Conservation (phyloP, 2,113 vertebrate genomes). For the Desmodus rotundus region DNA sequence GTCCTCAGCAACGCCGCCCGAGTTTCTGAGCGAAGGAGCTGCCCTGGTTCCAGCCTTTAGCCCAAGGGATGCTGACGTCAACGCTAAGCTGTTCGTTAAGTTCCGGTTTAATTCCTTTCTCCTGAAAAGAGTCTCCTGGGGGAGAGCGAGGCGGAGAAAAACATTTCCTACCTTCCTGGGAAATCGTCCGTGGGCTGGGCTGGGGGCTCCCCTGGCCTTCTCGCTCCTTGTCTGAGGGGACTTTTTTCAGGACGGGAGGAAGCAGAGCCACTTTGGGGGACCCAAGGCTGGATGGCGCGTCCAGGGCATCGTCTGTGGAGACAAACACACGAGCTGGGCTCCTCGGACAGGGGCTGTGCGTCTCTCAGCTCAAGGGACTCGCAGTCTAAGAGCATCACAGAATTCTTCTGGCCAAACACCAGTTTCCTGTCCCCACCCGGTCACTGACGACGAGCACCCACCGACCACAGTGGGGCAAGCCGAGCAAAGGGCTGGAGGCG, state of each 20-base stretch:
- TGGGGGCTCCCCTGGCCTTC: conserved; percentile 84
- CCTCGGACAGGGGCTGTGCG: neutral
- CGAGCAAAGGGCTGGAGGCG: neutral
- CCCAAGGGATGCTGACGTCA: neutral
- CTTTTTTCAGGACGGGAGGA: conserved; percentile 86
- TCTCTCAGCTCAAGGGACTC: neutral
- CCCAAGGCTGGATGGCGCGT: conserved; percentile 83
- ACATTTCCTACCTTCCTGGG: conserved; percentile 89
- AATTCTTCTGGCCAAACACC: neutral
- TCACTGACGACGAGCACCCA: neutral
- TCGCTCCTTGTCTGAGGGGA: conserved; percentile 88
- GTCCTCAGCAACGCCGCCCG: neutral
- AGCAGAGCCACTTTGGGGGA: conserved; percentile 85
- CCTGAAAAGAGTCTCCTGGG: neutral
- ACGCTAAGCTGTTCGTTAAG: neutral
- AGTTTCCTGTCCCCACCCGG: neutral
- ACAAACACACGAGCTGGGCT: neutral
- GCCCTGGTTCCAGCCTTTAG: neutral
- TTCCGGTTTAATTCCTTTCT: neutral
- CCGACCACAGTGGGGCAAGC: neutral
- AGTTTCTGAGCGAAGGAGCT: neutral
- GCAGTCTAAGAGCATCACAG: neutral
- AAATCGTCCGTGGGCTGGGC: conserved; percentile 79
- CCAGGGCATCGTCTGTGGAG: conserved; percentile 87
- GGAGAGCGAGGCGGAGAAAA: neutral